Evolutionary conservation across 92 coral and sea anemone species (phyloP).

Genomic region (Phenganax marumi): DNA sequence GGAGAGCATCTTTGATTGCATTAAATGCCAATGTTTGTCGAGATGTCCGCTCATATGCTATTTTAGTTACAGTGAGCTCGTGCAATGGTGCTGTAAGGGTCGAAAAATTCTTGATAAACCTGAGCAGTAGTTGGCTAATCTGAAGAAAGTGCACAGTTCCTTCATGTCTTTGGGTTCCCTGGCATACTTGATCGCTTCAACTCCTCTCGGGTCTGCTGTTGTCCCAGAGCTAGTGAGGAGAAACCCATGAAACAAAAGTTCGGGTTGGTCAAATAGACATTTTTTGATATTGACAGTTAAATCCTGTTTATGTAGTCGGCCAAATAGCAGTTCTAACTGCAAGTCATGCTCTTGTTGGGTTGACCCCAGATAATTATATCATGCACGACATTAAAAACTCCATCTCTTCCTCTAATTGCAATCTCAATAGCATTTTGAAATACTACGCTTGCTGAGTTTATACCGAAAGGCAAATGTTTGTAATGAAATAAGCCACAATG

Average conservation of each 20-base stretch:
- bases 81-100: conserved; percentile 37
- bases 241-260: no score
- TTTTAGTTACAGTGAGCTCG: conserved; percentile 3
- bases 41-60: no score
- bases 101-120: conserved; percentile 32
- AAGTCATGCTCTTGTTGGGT: conserved; percentile 34
- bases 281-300: conserved; percentile 25
- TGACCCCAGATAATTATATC: conserved; percentile 50
- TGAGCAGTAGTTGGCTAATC: conserved; percentile 45
- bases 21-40: conserved; percentile 10
- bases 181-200: no score
- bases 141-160: conserved; percentile 25
- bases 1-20: conserved; percentile 3
- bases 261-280: no score
- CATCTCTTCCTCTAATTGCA: conserved; percentile 53
- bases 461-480: conserved; percentile 26
- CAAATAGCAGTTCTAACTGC: conserved; percentile 23
- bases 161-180: conserved; percentile 15
- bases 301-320: conserved; percentile 26
- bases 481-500: conserved; percentile 36
- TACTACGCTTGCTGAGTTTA: conserved; percentile 38
- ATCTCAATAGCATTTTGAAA: conserved; percentile 34
- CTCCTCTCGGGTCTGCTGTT: conserved; percentile 39
- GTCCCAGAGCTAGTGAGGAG: conserved; percentile 10
- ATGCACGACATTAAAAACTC: conserved; percentile 45